Conservation (phyloP, 2,113 vertebrate genomes). For the Gymnarchus niloticus region DNA sequence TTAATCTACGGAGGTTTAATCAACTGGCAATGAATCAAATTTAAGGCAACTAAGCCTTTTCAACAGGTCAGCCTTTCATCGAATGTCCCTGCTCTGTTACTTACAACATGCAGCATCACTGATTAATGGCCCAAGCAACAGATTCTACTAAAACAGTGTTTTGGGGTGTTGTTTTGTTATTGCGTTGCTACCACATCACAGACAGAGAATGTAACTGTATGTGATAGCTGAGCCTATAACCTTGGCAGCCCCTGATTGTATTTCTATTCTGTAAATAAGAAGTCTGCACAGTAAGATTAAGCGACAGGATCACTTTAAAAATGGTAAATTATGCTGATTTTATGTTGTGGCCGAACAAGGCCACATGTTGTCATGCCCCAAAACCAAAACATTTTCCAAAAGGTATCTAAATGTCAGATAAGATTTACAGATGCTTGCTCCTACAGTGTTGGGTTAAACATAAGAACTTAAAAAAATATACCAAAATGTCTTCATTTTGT, state of each 20-base stretch:
- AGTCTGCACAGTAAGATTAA: background rate
- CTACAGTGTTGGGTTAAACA: too few relatives aligned
- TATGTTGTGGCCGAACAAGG: too few relatives aligned
- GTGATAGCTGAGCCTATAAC: background rate
- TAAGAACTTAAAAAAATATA: too few relatives aligned
- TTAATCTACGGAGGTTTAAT: slow-evolving; percentile 4
- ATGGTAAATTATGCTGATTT: too few relatives aligned
- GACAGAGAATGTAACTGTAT: background rate
- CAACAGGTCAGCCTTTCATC: background rate
- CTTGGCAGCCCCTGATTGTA: background rate
- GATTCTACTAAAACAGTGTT: background rate
- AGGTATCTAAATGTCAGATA: too few relatives aligned
- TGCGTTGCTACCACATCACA: background rate
- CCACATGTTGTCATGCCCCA: too few relatives aligned
- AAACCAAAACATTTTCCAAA: too few relatives aligned
- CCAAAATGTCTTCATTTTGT: background rate
- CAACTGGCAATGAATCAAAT: background rate
- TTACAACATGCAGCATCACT: too few relatives aligned
- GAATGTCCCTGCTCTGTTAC: background rate
- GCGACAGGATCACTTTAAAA: too few relatives aligned
- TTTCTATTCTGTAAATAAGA: background rate
- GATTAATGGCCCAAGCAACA: background rate
- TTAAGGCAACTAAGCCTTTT: background rate
- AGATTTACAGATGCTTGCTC: too few relatives aligned
- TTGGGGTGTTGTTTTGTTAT: background rate